These are phyloP conservation scores for Agelas oroides DNA, from an alignment of 37 sponge, comb jelly and placozoan genomes.

Conservation along the genomic window DNA sequence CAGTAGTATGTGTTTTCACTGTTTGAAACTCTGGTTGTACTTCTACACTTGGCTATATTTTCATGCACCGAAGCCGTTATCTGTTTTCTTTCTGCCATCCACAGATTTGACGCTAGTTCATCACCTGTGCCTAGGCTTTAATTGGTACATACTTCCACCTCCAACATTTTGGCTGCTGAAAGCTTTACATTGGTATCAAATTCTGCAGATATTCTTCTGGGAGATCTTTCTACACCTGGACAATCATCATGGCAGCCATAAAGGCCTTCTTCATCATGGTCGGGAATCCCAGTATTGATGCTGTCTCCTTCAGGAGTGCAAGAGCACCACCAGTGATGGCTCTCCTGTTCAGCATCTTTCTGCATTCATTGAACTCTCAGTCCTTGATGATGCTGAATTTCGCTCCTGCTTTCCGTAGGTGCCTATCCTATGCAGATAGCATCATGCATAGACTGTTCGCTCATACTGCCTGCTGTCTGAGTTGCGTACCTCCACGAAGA, in stretches of 20 bases:
- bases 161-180: not conserved
- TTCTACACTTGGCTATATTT: too few species aligned
- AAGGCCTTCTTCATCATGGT: constrained; percentile 1
- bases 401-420: not conserved
- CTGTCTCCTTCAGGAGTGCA: not conserved
- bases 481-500: not conserved
- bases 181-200: constrained; percentile 5
- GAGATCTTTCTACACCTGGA: not conserved
- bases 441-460: not conserved
- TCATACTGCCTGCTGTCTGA: not conserved
- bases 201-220: not conserved
- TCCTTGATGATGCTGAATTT: constrained; percentile 2
- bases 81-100: too few species aligned
- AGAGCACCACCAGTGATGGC: constrained; percentile 38
- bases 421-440: not conserved
- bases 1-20: too few species aligned
- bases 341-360: constrained; percentile 1
- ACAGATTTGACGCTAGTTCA: too few species aligned
- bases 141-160: not conserved
- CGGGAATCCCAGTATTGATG: constrained; percentile 15
- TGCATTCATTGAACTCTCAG: not conserved
- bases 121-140: not conserved
- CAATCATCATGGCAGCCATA: not conserved
- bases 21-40: too few species aligned
- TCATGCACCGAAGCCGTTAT: too few species aligned